Percentiles rank a stretch among this genome's conserved stretches.
Conservation (phyloP, 2,113 vertebrate species). For the Onychostoma macrolepis region DNA sequence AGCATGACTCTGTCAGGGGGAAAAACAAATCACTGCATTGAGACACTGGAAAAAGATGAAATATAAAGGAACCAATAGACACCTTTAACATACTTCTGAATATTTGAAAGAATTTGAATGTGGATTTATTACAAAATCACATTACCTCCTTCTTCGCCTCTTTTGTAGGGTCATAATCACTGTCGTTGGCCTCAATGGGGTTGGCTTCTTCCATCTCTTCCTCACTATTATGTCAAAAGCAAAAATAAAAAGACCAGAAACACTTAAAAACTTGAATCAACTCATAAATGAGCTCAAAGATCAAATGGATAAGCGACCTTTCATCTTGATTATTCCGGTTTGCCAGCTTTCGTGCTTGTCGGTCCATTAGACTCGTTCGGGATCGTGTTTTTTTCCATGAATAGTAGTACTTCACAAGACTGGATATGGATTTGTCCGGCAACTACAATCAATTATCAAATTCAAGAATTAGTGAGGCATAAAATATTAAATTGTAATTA, state of each 20-base stretch:
- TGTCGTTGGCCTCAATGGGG: conserved; percentile 90
- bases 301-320: conserved; percentile 69
- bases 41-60: not conserved
- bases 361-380: conserved; percentile 97
- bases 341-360: conserved; percentile 94
- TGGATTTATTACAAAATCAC: not conserved
- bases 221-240: conserved; percentile 75
- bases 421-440: conserved; percentile 98
- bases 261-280: not conserved
- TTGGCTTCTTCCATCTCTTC: conserved; percentile 93
- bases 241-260: not conserved
- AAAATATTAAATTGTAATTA: no score
- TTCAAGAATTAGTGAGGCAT: not conserved
- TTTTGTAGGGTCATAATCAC: conserved; percentile 97
- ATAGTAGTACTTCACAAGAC: conserved; percentile 98
- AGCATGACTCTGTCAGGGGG: conserved; percentile 73
- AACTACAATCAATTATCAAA: conserved; percentile 76
- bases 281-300: not conserved
- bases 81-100: not conserved
- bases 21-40: not conserved
- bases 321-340: conserved; percentile 91
- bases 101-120: not conserved
- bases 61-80: not conserved
- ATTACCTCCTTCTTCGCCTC: conserved; percentile 96
- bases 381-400: conserved; percentile 99